A percentile compares a stretch with the other conserved stretches of the same genome.
These are phyloP conservation scores for Pseudoips prasinana DNA, from an alignment of 2,888 invertebrate species.

Conservation along the genomic window DNA sequence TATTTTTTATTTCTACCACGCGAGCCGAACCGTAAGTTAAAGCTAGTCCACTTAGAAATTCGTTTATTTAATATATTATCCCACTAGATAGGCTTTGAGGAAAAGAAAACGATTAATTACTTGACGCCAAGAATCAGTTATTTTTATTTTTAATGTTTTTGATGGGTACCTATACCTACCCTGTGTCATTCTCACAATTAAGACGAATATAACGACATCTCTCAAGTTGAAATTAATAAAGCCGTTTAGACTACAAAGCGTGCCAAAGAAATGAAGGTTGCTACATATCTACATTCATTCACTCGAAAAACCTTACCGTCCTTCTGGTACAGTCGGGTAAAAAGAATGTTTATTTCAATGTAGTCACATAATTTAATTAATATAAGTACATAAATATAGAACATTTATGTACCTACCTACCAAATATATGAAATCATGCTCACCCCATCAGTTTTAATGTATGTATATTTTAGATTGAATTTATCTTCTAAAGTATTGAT, in stretches of 20 bases:
- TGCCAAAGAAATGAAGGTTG: conserved; percentile 2
- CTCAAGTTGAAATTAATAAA: conserved; percentile 2
- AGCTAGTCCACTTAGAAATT: conserved; percentile 4
- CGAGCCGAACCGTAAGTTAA: conserved; percentile 7
- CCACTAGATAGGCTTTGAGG: conserved; percentile 2
- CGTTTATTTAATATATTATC: conserved; percentile 2
- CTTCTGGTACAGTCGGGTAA: conserved; percentile 2
- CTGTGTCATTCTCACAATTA: conserved; percentile 2
- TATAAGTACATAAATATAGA: conserved; percentile 2
- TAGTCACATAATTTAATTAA: conserved; percentile 2
- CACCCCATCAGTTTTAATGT: conserved; percentile 2
- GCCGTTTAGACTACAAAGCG: conserved; percentile 2
- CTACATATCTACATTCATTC: conserved; percentile 2
- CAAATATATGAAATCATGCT: conserved; percentile 2
- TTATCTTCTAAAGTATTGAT: conserved; percentile 2
- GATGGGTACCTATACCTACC: conserved; percentile 1
- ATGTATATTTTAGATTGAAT: conserved; percentile 2
- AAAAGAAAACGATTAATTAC: conserved; percentile 2
- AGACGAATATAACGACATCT: conserved; percentile 1
- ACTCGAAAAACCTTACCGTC: conserved; percentile 2
- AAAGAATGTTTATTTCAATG: conserved; percentile 2
- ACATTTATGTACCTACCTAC: conserved; percentile 2
- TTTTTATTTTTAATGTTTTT: conserved; percentile 1
- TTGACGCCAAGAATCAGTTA: conserved; percentile 2
- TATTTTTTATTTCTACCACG: conserved; percentile 8